Conservation (phyloP, 2,797 vertebrate genomes). For the Orestias chungarensis region DNA sequence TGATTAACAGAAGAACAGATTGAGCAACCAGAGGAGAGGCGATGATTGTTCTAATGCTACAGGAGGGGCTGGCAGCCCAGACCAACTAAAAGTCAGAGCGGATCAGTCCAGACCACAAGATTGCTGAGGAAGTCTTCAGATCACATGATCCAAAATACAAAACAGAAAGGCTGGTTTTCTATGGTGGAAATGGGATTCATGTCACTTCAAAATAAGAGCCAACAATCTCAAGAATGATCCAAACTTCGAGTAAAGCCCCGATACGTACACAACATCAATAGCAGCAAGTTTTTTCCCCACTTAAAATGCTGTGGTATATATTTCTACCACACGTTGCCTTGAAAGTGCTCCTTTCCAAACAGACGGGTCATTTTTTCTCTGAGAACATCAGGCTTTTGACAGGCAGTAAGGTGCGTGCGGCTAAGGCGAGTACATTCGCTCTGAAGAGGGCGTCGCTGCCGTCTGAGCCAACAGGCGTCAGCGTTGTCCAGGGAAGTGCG, state of each 20-base stretch:
- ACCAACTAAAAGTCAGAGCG: constrained; percentile 11
- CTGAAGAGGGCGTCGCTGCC: constrained; percentile 51
- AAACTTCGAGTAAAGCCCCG: constrained; percentile 48
- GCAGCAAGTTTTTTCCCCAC: constrained; percentile 82
- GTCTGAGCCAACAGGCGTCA: constrained; percentile 43
- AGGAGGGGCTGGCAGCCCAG: constrained; percentile 67
- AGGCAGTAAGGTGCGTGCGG: constrained; percentile 85
- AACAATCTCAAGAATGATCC: constrained; percentile 34
- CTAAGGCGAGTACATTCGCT: constrained; percentile 75
- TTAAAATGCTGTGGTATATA: constrained; percentile 79
- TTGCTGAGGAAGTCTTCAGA: constrained; percentile 9
- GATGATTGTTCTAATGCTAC: constrained; percentile 90
- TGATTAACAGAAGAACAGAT: constrained; percentile 31
- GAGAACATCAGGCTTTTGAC: constrained; percentile 80
- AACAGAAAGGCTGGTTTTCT: constrained; percentile 2
- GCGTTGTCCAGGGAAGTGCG: constrained; percentile 67
- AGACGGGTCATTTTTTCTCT: constrained; percentile 77
- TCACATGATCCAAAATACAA: constrained; percentile 29
- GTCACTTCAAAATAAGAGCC: constrained; percentile 48
- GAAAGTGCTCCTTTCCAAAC: constrained; percentile 94
- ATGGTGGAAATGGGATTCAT: constrained; percentile 20
- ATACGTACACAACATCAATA: constrained; percentile 90
- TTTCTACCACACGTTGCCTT: constrained; percentile 81
- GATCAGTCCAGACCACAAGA: constrained; percentile 40
- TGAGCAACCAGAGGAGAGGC: constrained; percentile 50